A percentile compares a stretch with the other conserved stretches of the same genome.
These are phyloP conservation scores for Orycteropus afer DNA, from an alignment of 2,113 vertebrate species.

Conservation along the genomic window DNA sequence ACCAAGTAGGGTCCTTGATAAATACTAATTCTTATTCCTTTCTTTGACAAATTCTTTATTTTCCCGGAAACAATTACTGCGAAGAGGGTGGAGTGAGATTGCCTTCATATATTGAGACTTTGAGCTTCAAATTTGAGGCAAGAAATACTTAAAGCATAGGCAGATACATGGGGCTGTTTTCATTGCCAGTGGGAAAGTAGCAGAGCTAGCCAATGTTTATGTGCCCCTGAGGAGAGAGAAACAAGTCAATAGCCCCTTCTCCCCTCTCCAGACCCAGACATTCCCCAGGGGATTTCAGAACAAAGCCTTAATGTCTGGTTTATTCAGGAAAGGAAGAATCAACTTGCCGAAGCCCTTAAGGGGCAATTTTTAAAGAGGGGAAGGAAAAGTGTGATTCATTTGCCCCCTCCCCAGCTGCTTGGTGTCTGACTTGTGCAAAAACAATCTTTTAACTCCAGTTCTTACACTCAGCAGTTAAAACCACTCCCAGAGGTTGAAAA, in stretches of 20 bases:
- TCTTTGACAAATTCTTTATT: slow-evolving; percentile 11
- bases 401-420: neutral
- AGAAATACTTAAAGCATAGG: neutral
- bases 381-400: neutral
- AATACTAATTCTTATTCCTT: neutral
- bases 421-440: neutral
- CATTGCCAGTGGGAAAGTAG: neutral
- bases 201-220: neutral
- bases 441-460: neutral
- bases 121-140: slow-evolving; percentile 11
- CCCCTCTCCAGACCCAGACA: neutral
- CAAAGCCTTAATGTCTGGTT: slow-evolving; percentile 1
- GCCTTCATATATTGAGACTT: neutral
- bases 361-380: neutral
- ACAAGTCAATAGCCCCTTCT: neutral
- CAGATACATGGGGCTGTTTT: neutral
- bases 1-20: neutral
- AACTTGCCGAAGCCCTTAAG: slow-evolving; percentile 6
- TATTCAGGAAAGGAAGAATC: slow-evolving; percentile 31
- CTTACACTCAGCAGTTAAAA: neutral
- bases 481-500: neutral
- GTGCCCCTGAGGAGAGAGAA: neutral
- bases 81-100: neutral
- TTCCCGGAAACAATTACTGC: neutral
- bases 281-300: neutral